A percentile compares a stretch with the other conserved stretches of the same genome.
Evolutionary conservation across 2,797 vertebrate genomes (phyloP).

Genomic region (Meda fulgida): DNA sequence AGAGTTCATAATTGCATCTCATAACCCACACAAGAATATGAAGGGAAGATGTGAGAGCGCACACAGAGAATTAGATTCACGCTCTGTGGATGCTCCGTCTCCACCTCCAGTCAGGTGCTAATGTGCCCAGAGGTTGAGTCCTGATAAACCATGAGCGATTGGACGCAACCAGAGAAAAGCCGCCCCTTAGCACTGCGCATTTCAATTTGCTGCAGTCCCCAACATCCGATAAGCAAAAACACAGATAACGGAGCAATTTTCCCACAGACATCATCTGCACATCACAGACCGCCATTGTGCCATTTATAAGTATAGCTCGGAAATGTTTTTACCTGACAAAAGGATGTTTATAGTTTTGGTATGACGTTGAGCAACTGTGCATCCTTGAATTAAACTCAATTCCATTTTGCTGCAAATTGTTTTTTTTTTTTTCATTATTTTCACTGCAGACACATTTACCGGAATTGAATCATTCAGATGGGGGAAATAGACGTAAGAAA

Average conservation of each 20-base stretch:
- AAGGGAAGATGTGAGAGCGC: constrained; percentile 40
- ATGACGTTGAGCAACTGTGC: neutral
- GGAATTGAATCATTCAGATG: constrained; percentile 11
- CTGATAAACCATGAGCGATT: constrained; percentile 39
- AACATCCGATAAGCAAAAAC: constrained; percentile 28
- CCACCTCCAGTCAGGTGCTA: constrained; percentile 42
- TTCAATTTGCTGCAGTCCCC: constrained; percentile 38
- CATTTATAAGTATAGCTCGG: constrained; percentile 13
- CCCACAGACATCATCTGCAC: constrained; percentile 27
- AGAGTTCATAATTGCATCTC: constrained; percentile 61
- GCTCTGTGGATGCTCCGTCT: constrained; percentile 43
- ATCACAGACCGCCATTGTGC: constrained; percentile 31
- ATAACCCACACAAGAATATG: constrained; percentile 57
- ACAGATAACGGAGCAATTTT: constrained; percentile 42
- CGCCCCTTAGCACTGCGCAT: constrained; percentile 29
- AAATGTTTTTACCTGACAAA: constrained; percentile 32
- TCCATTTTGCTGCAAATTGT: neutral
- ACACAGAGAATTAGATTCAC: constrained; percentile 50
- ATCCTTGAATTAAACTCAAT: constrained; percentile 16
- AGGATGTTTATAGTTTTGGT: neutral
- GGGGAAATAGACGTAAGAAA: neutral
- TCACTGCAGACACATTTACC: constrained; percentile 21
- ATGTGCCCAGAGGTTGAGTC: constrained; percentile 45
- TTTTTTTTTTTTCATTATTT: constrained; percentile 26
- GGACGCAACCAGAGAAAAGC: constrained; percentile 39